A percentile compares a stretch with the other conserved stretches of the same genome.
Conservation (phyloP, 2,888 invertebrate species). For the Octodonta nipae region DNA sequence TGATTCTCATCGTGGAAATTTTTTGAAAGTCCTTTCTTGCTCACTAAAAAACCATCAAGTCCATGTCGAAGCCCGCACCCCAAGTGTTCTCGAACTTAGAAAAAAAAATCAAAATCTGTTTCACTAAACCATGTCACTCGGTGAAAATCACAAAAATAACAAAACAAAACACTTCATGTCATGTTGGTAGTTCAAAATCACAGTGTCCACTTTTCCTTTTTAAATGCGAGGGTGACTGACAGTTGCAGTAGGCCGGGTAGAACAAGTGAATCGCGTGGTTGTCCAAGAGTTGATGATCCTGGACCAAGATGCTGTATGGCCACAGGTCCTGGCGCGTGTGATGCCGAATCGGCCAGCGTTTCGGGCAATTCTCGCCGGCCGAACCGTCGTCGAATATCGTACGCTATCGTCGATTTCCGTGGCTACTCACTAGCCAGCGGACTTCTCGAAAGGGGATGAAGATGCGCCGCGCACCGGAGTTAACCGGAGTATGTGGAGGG, state of each 20-base stretch:
- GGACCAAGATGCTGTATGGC: slow-evolving; percentile 28
- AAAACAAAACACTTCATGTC: not conserved
- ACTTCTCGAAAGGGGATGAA: slow-evolving; percentile 38
- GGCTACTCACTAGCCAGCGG: slow-evolving; percentile 43
- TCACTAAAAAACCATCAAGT: slow-evolving; percentile 9
- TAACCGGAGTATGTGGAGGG: slow-evolving; percentile 28
- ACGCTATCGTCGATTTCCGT: slow-evolving; percentile 13
- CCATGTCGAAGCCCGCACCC: no score
- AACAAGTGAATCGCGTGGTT: no score
- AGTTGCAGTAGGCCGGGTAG: no score
- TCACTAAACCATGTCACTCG: slow-evolving; percentile 9
- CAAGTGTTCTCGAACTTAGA: slow-evolving; percentile 5
- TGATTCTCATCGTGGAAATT: slow-evolving; percentile 79
- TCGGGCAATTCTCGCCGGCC: slow-evolving; percentile 18
- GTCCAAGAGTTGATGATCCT: slow-evolving; percentile 1
- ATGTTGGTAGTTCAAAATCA: no score
- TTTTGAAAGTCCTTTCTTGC: slow-evolving; percentile 10
- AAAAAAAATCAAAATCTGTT: slow-evolving; percentile 8
- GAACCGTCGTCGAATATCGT: slow-evolving; percentile 9
- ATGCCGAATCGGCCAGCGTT: slow-evolving; percentile 26
- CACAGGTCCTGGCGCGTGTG: slow-evolving; percentile 38
- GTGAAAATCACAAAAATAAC: not conserved
- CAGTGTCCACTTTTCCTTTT: no score
- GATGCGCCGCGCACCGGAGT: slow-evolving; percentile 28
- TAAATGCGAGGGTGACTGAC: no score